Base-by-base conservation (phyloP, 2,113 vertebrate species). In the Hemichromis elongatus region DNA sequence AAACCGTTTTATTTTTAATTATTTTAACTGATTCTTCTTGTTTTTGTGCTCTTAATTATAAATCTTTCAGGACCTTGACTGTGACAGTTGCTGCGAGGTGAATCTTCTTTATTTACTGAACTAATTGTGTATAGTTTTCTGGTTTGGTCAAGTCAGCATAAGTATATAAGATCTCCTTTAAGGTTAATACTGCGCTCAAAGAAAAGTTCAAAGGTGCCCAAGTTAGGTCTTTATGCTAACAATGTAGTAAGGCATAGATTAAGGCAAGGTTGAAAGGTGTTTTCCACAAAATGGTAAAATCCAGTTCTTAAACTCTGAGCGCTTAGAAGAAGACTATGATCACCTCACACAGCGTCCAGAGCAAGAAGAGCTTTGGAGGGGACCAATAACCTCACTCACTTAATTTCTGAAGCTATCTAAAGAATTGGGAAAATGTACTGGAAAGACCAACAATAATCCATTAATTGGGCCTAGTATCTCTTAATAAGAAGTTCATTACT, bases 1-100 rank as follows among this genome's bases (percentile, higher is more conserved):
- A 75, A 73, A 93, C 96, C 3, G 42, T 45, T 83, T 73, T 40
- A 24, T 19, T 68, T 63, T 68, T 52, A 40, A 63, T 61, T 77
- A 24, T 57, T 26, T n/a, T 73, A 10, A 57, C 3, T 42, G 7
- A n/a, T 55, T 81, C 3, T 56, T 77, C 66, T 40, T 86, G 35
- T 59, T 13, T 30, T 12, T 35, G 6, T 47, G 42, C 24, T 50
- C 21, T 73, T 73, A 47, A 30, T 50, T 50, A 50, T 30, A 50
- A 75, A 50, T 9, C 9, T 19, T 19, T 50, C 16, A 75, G 68
- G 1, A 50, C 26, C 24, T 75, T 75, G 16, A 26, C 16, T 13
- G 14, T 70, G 40, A 70, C 40, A 70, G 26, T 70, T 28, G 16
- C 9, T 28, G 14, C 30, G 40, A 50, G 68, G 4, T 30, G 24